Evolutionary conservation across 2,113 vertebrate genomes (phyloP), one percentile per base, ranked within the genome.

Genomic region (Coreoperca whiteheadi): DNA sequence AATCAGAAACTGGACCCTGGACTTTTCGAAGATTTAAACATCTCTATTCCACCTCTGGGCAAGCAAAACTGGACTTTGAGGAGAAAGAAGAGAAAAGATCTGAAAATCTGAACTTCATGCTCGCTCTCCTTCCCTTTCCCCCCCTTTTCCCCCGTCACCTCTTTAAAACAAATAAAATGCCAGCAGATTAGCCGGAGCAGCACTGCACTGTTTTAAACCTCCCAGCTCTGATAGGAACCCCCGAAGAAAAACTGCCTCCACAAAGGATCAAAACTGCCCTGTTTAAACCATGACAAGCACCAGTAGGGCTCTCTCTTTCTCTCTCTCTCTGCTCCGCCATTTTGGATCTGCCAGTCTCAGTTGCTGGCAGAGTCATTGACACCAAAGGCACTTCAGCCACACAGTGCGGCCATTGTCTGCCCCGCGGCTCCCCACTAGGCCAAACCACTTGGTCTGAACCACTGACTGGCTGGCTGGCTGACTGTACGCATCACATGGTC

Each of bases 301-400:
- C 92, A 88, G 89, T 86, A 41, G 92, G 87, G 86, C 86, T 85
- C 90, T 89, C 85, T 84, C 82, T 65, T n/a, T n/a, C 86, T 85
- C 90, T 89, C 86, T 85, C 90, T 89, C 85, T 84, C 82, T 65
- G 7, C 83, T 68, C 87, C 89, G 91, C 94, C 94, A 94, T 94
- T 91, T 94, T 94, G 93, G 94, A 93, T 94, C 89, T 89, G 91
- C 92, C 90, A 87, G 87, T 84, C 93, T 91, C 91, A 86, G 91
- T 91, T 82, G 89, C 91, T 89, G 88, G 91, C 91, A 88, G 88
- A 92, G 91, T 91, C 91, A 91, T 75, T 91, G 94, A 93, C 92
- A 94, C 91, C 89, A 84, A 84, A 90, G 93, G 90, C 93, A 93
- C 94, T 94, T 88, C 75, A 93, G 85, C 73, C 80, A 88, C 91